Conservation (phyloP, 1,140 invertebrate species). For the Drosophila micromelanica region DNA sequence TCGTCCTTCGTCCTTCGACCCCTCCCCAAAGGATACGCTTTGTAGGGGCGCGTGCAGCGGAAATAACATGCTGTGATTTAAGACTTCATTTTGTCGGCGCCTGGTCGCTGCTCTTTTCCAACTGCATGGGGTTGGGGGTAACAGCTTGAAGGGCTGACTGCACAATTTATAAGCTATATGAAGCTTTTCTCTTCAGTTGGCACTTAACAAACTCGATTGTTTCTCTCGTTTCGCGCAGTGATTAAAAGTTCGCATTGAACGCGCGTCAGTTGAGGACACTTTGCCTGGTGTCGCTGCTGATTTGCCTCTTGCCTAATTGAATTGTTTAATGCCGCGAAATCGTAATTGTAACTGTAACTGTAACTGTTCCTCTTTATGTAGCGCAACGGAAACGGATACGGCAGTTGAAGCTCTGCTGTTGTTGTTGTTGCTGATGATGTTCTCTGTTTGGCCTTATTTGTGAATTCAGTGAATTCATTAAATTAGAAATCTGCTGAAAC, state of each 20-base stretch:
- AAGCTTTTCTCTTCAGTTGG: not conserved
- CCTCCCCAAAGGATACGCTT: not conserved
- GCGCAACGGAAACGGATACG: constrained; percentile 70
- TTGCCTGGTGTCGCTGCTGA: constrained; percentile 48
- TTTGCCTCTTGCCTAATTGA: constrained; percentile 70
- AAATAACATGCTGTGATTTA: constrained; percentile 84
- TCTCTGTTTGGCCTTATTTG: constrained; percentile 10
- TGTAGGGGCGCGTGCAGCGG: constrained; percentile 43
- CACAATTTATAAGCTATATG: constrained; percentile 28
- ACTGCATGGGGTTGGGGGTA: not conserved
- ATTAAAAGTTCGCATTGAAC: constrained; percentile 45
- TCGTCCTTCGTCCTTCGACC: not conserved
- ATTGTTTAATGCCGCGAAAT: constrained; percentile 76
- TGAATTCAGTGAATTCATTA: constrained; percentile 68
- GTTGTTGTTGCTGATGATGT: constrained; percentile 4
- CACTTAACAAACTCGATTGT: constrained; percentile 9
- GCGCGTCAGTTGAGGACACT: constrained; percentile 12
- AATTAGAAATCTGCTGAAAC: constrained; percentile 63
- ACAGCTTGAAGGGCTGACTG: not conserved
- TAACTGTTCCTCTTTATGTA: constrained; percentile 36
- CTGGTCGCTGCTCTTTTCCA: constrained; percentile 13
- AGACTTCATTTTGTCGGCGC: constrained; percentile 76
- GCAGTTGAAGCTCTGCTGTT: constrained; percentile 46
- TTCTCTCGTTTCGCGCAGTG: constrained; percentile 18
- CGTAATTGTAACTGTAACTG: constrained; percentile 62